A percentile compares a stretch with the other conserved stretches of the same genome.
Evolutionary conservation across 2,888 invertebrate genomes (phyloP).

Genomic region (Chrysolina oricalcia): DNA sequence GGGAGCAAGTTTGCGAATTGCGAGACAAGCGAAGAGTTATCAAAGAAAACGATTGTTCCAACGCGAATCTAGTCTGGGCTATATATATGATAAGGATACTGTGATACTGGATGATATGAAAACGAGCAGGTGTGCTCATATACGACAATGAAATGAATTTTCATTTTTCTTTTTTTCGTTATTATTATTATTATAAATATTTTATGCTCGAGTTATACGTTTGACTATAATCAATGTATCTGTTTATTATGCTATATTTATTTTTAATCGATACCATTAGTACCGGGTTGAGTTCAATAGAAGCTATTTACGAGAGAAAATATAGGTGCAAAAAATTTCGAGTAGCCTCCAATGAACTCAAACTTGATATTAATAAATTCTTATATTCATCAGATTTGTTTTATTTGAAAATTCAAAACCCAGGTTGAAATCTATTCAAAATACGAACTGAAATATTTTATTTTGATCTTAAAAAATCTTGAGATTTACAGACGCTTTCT

Average conservation of each 20-base stretch:
- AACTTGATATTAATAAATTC: slow-evolving; percentile 20
- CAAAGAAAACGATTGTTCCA: slow-evolving; percentile 37
- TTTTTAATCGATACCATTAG: slow-evolving; percentile 42
- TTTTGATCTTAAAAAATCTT: no score
- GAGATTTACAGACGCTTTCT: no score
- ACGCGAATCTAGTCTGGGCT: slow-evolving; percentile 50
- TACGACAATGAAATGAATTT: slow-evolving; percentile 48
- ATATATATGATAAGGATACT: slow-evolving; percentile 57
- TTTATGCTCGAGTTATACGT: slow-evolving; percentile 47
- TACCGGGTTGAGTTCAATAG: slow-evolving; percentile 32
- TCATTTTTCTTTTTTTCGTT: slow-evolving; percentile 37
- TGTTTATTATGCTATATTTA: slow-evolving; percentile 54
- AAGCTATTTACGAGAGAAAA: slow-evolving; percentile 56
- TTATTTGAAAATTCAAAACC: slow-evolving; percentile 1
- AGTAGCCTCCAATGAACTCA: slow-evolving; percentile 27
- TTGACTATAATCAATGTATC: slow-evolving; percentile 53
- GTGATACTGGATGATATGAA: slow-evolving; percentile 60
- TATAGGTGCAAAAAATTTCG: slow-evolving; percentile 60
- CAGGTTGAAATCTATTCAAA: no score
- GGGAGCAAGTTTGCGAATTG: slow-evolving; percentile 58
- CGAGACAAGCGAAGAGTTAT: slow-evolving; percentile 49
- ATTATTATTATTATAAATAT: slow-evolving; percentile 23
- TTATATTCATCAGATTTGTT: slow-evolving; percentile 2
- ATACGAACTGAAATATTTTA: no score
- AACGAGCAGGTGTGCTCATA: slow-evolving; percentile 48